These are phyloP conservation scores for Nicator chloris DNA, from an alignment of 2,113 vertebrate species.

Conservation along the genomic window DNA sequence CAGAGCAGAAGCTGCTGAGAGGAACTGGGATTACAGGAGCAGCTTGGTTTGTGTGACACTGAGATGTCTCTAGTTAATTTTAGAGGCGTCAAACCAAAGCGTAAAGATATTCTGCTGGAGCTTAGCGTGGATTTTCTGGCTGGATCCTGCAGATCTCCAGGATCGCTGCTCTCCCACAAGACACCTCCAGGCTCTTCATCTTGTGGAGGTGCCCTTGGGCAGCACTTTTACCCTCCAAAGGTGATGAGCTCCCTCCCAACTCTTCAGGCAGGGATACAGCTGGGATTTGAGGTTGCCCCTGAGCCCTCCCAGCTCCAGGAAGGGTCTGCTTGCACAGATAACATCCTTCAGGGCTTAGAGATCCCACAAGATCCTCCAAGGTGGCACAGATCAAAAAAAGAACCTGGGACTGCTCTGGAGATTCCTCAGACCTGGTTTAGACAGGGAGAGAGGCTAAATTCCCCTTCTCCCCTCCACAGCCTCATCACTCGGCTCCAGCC, in stretches of 20 bases:
- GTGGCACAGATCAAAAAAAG: neutral
- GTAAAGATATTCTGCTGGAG: conserved; percentile 35
- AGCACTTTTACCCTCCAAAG: neutral
- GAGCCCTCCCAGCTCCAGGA: neutral
- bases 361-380: neutral
- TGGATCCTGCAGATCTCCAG: neutral
- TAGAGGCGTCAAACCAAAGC: neutral
- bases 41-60: conserved; percentile 36
- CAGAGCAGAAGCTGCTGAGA: conserved; percentile 39
- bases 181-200: neutral
- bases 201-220: neutral
- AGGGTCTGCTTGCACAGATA: neutral
- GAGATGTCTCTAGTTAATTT: conserved; percentile 2
- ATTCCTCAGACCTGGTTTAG: neutral
- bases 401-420: neutral
- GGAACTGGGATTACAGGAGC: conserved; percentile 32
- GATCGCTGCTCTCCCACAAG: neutral
- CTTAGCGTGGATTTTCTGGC: neutral
- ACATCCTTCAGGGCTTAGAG: neutral
- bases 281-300: neutral
- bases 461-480: neutral
- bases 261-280: too few relatives aligned
- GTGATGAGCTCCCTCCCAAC: neutral
- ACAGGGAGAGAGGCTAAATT: neutral
- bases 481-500: neutral